phyloP scores from a whole-genome alignment of 92 coral and sea anemone species.

The Epizoanthus fatuus region DNA sequence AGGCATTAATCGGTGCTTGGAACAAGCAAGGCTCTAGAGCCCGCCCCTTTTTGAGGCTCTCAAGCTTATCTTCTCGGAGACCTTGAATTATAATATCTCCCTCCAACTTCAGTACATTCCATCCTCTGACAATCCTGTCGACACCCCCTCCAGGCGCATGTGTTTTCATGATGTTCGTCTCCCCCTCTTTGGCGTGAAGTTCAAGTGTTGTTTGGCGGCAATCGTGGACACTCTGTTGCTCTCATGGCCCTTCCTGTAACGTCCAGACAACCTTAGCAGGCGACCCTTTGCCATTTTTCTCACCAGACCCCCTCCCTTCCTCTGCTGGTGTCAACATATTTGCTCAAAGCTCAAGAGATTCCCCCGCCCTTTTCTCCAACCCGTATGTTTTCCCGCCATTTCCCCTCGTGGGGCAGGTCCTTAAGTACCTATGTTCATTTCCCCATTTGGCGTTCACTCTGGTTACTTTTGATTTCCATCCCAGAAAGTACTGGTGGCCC shows the following conservation, averaged over 20 bases:
- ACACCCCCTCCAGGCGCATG: conserved; percentile 50
- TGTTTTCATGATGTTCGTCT: not conserved
- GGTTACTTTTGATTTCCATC: no score
- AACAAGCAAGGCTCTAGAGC: conserved; percentile 39
- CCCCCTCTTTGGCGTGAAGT: conserved; percentile 38
- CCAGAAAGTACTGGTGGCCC: no score
- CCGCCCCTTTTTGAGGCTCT: not conserved
- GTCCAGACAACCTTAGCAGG: conserved; percentile 6
- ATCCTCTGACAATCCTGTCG: conserved; percentile 52
- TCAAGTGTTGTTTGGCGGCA: conserved; percentile 53
- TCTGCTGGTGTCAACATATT: conserved; percentile 48
- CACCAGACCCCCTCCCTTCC: conserved; percentile 32
- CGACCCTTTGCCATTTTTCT: conserved; percentile 28
- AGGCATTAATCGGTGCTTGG: conserved; percentile 48
- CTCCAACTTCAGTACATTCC: conserved; percentile 27
- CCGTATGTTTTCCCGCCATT: not conserved
- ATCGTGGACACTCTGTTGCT: conserved; percentile 50
- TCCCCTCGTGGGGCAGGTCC: no score
- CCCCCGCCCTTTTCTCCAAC: conserved; percentile 35
- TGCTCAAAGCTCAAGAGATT: conserved; percentile 30
- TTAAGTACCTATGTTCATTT: no score
- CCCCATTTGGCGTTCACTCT: no score
- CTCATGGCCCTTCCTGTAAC: conserved; percentile 57
- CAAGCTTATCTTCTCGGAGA: conserved; percentile 30
- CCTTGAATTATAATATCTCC: conserved; percentile 16